Conservation (phyloP, 1,140 invertebrate species). For the Eupristina koningsbergeri region DNA sequence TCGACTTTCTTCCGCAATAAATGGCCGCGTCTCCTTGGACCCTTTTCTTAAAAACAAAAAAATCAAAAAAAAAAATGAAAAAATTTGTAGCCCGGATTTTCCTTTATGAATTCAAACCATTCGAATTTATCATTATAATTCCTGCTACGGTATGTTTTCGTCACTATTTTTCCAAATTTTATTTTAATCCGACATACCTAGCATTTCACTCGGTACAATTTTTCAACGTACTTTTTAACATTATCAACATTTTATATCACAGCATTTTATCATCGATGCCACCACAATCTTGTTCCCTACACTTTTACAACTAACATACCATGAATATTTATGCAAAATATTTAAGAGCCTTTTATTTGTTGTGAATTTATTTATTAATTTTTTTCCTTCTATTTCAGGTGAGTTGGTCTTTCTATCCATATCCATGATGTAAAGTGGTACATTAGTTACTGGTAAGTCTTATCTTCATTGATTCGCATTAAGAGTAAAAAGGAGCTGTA, state of each 20-base stretch:
- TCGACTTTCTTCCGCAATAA: slow-evolving; percentile 35
- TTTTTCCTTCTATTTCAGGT: slow-evolving; percentile 32
- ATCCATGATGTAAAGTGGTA: not conserved
- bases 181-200: too few relatives aligned
- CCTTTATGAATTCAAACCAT: not conserved
- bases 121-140: slow-evolving; percentile 24
- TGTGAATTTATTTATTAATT: not conserved
- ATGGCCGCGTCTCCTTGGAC: slow-evolving; percentile 6
- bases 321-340: not conserved
- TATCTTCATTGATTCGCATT: not conserved
- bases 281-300: too few relatives aligned
- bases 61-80: too few relatives aligned
- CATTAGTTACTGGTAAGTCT: slow-evolving; percentile 12
- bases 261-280: too few relatives aligned
- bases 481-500: not conserved
- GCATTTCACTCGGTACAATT: too few relatives aligned
- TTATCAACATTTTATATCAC: too few relatives aligned
- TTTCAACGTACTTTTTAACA: too few relatives aligned
- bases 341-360: not conserved
- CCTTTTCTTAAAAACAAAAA: not conserved
- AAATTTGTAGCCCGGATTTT: not conserved
- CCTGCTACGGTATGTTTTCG: slow-evolving; percentile 5
- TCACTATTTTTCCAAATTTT: not conserved
- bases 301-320: not conserved
- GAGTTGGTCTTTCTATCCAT: not conserved